These are phyloP conservation scores for Girardia tigrina DNA, from an alignment of 2,888 invertebrate species.

Conservation along the genomic window DNA sequence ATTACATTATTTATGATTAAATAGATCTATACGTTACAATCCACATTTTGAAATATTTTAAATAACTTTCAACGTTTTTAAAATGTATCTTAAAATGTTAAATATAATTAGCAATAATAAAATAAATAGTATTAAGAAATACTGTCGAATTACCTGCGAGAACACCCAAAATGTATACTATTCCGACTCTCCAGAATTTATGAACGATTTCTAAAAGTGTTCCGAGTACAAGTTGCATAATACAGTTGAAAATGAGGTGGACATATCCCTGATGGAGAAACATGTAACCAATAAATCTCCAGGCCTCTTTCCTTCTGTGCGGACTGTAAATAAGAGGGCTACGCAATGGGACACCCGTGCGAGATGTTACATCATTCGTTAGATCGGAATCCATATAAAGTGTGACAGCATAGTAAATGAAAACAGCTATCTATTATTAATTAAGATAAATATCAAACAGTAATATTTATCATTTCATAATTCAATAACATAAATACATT, in stretches of 20 bases:
- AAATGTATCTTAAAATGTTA: no score
- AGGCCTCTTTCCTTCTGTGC: slow-evolving; percentile 49
- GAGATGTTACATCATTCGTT: slow-evolving; percentile 34
- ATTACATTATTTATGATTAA: no score
- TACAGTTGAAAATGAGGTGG: slow-evolving; percentile 74
- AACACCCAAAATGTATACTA: slow-evolving; percentile 51
- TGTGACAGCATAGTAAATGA: slow-evolving; percentile 30
- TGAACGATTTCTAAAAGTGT: slow-evolving; percentile 90
- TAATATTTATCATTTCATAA: no score
- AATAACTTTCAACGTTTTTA: no score
- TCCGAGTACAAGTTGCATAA: slow-evolving; percentile 79
- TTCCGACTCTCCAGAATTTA: slow-evolving; percentile 74
- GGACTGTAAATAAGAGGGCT: slow-evolving; percentile 36
- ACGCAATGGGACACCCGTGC: slow-evolving; percentile 21
- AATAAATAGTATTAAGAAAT: no score
- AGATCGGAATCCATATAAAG: slow-evolving; percentile 31
- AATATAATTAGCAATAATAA: no score
- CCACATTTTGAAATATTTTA: no score
- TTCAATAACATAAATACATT: no score
- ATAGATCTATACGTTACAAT: no score
- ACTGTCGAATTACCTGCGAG: slow-evolving; percentile 48
- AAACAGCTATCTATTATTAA: slow-evolving; percentile 35
- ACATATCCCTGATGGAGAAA: slow-evolving; percentile 77
- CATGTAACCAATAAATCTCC: slow-evolving; percentile 88
- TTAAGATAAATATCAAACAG: no score